phyloP scores from a whole-genome alignment of 2,113 vertebrate genomes.

The Erythrolamprus reginae region DNA sequence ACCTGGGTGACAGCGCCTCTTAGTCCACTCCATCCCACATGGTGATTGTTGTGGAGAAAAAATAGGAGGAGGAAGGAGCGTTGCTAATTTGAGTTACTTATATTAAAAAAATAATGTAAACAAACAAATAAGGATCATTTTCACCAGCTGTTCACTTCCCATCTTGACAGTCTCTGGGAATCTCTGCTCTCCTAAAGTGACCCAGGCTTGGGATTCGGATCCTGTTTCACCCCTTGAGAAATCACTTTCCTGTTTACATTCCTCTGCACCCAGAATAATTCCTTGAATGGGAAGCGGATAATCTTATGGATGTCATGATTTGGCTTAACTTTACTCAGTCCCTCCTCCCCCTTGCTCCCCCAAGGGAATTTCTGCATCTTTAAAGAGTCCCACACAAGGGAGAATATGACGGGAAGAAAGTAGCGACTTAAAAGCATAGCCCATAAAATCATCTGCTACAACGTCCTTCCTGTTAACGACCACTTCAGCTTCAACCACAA shows the following conservation, averaged over 20 bases:
- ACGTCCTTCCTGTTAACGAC: no score
- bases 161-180: background rate
- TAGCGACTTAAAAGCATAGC: no score
- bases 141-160: background rate
- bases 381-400: background rate
- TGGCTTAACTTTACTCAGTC: background rate
- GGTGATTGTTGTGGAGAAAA: background rate
- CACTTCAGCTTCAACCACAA: no score
- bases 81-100: background rate
- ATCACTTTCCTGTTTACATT: conserved; percentile 20
- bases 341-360: background rate
- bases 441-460: no score
- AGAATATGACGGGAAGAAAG: background rate
- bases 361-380: background rate
- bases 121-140: background rate
- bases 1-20: no score
- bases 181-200: background rate
- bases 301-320: background rate
- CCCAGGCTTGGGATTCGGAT: conserved; percentile 6
- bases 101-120: background rate
- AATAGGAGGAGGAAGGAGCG: background rate
- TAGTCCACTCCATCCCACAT: no score
- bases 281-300: background rate
- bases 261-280: background rate
- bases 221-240: background rate